A percentile compares a stretch with the other conserved stretches of the same genome.
Evolutionary conservation across 2,797 vertebrate genomes (phyloP).

Genomic region (Acestrorhynchus altus): DNA sequence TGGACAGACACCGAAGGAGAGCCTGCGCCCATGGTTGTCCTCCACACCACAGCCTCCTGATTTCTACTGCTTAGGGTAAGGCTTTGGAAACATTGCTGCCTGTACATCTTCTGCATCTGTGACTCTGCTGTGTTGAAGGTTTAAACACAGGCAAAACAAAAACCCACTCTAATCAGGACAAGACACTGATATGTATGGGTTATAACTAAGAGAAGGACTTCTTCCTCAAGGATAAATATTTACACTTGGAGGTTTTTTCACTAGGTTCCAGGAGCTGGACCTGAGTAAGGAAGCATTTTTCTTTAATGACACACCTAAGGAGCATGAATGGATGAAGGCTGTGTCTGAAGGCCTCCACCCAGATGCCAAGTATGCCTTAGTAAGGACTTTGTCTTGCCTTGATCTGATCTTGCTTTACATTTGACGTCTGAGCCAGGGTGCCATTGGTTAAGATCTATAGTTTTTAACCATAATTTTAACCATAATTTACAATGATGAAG

Average conservation of each 20-base stretch:
- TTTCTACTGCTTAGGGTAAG: constrained; percentile 94
- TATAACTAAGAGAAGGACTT: background rate
- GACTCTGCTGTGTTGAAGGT: background rate
- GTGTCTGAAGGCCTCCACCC: constrained; percentile 90
- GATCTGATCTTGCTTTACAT: background rate
- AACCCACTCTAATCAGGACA: background rate
- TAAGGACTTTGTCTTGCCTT: constrained; percentile 70
- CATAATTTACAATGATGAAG: no score
- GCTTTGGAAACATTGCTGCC: constrained; percentile 7
- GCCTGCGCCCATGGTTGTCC: constrained; percentile 87
- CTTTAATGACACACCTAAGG: constrained; percentile 95
- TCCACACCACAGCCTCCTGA: constrained; percentile 85
- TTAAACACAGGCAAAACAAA: constrained; percentile 2
- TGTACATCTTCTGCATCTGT: background rate
- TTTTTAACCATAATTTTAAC: no score
- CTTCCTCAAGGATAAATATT: background rate
- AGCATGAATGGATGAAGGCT: constrained; percentile 94
- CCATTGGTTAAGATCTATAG: background rate
- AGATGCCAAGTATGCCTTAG: constrained; percentile 93
- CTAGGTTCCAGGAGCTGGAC: constrained; percentile 97
- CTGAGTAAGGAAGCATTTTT: constrained; percentile 98
- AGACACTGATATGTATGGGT: background rate
- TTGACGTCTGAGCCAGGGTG: no score
- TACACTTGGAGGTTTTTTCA: constrained; percentile 16
- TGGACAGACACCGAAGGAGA: constrained; percentile 89